Evolutionary conservation across 1,140 invertebrate species (phyloP).

Genomic region (Drosophila leontia): DNA sequence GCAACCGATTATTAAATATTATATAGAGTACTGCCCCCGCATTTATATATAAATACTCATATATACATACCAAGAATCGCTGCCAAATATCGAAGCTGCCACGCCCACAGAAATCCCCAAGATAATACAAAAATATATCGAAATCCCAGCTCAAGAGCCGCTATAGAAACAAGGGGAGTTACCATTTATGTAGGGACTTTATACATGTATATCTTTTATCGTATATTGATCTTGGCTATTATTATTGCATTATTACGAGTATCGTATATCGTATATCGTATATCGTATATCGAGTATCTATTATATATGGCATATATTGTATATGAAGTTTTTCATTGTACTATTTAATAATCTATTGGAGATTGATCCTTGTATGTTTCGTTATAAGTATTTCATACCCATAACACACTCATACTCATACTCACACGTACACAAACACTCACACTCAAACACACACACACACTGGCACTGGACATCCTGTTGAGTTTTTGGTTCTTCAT

Average conservation of each 20-base stretch:
- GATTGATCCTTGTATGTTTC: constrained; percentile 80
- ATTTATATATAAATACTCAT: constrained; percentile 47
- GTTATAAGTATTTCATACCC: constrained; percentile 62
- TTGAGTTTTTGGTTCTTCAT: not conserved
- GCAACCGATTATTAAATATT: constrained; percentile 34
- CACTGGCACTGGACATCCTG: constrained; percentile 29
- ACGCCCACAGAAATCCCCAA: constrained; percentile 42
- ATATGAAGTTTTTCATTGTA: constrained; percentile 83
- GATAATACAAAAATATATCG: constrained; percentile 2
- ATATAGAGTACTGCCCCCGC: constrained; percentile 30
- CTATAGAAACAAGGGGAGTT: constrained; percentile 32
- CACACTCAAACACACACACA: constrained; percentile 36
- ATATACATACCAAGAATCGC: constrained; percentile 59
- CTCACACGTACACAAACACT: constrained; percentile 26
- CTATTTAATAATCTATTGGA: constrained; percentile 81
- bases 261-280: constrained; percentile 59
- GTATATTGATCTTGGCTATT: constrained; percentile 68
- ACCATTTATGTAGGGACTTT: constrained; percentile 43
- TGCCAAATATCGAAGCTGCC: constrained; percentile 75
- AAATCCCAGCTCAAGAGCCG: constrained; percentile 41
- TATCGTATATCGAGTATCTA: constrained; percentile 68
- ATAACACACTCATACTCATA: constrained; percentile 45
- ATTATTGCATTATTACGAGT: constrained; percentile 79
- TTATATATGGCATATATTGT: constrained; percentile 75
- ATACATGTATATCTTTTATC: constrained; percentile 55